Evolutionary conservation across 2,797 vertebrate genomes (phyloP).

Genomic region (Limosa lapponica): DNA sequence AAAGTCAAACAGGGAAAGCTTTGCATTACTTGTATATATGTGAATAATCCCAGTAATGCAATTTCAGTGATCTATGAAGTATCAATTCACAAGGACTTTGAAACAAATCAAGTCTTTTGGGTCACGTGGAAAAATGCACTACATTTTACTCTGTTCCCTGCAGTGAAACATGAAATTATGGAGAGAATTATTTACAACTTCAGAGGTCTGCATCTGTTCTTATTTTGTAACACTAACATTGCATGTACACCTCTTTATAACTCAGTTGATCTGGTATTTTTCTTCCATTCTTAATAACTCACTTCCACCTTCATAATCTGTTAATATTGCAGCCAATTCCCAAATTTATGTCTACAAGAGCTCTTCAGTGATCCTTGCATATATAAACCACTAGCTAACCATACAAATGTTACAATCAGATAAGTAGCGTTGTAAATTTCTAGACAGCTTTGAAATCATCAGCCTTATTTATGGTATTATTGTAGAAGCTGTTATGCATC

Average conservation of each 20-base stretch:
- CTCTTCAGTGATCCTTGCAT: not conserved
- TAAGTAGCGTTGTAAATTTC: not conserved
- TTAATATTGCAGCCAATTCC: not conserved
- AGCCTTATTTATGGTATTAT: not conserved
- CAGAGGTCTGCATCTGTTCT: not conserved
- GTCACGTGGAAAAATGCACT: not conserved
- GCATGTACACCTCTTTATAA: not conserved
- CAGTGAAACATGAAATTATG: not conserved
- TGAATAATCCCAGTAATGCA: not conserved
- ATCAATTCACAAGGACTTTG: not conserved
- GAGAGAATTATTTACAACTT: not conserved
- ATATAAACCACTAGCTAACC: not conserved
- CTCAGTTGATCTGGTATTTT: not conserved
- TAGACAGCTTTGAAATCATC: not conserved
- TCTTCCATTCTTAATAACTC: not conserved
- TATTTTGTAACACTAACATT: not conserved
- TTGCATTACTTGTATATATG: not conserved
- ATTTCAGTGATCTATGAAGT: not conserved
- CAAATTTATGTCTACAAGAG: not conserved
- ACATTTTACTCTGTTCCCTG: not conserved
- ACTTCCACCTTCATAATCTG: not conserved
- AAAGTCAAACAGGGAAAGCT: not conserved
- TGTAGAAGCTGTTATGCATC: not conserved
- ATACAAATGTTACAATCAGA: not conserved
- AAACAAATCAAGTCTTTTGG: not conserved